Conservation (phyloP, 2,888 invertebrate species). For the Lobophora halterata region DNA sequence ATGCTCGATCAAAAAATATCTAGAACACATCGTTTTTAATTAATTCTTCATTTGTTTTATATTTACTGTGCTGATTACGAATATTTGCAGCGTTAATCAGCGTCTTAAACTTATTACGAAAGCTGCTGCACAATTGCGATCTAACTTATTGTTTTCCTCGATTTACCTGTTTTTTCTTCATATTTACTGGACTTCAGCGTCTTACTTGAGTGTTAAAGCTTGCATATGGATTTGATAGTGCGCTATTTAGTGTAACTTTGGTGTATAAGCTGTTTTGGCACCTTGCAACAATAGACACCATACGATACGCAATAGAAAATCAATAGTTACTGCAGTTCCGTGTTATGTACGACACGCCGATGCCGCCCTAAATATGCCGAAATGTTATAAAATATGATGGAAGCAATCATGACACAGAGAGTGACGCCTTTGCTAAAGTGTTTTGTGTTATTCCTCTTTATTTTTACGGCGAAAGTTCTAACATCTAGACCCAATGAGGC, state of each 20-base stretch:
- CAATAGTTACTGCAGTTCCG: slow-evolving; percentile 65
- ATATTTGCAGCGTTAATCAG: not conserved
- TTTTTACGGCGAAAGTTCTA: slow-evolving; percentile 72
- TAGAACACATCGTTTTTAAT: not conserved
- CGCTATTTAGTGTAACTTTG: not conserved
- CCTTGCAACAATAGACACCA: slow-evolving; percentile 11
- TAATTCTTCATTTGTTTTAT: too few relatives aligned
- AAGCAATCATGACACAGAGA: slow-evolving; percentile 60
- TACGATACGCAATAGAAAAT: slow-evolving; percentile 47
- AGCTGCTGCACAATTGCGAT: too few relatives aligned
- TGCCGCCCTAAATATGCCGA: slow-evolving; percentile 19
- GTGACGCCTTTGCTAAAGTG: slow-evolving; percentile 71
- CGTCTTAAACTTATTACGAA: too few relatives aligned
- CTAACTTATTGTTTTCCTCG: too few relatives aligned
- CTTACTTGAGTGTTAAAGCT: not conserved
- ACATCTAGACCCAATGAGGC: slow-evolving; percentile 69
- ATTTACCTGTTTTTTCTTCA: slow-evolving; percentile 2
- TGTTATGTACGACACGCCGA: slow-evolving; percentile 29
- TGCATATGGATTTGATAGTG: not conserved
- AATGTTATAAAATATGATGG: slow-evolving; percentile 44
- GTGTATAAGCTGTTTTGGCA: slow-evolving; percentile 7
- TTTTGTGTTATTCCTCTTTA: slow-evolving; percentile 68
- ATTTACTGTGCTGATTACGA: too few relatives aligned
- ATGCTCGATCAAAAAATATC: not conserved
- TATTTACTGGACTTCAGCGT: not conserved